Evolutionary conservation across 1,140 invertebrate genomes (phyloP), one percentile per base, ranked within the genome.

Genomic region (Tetragnatha versicolor): DNA sequence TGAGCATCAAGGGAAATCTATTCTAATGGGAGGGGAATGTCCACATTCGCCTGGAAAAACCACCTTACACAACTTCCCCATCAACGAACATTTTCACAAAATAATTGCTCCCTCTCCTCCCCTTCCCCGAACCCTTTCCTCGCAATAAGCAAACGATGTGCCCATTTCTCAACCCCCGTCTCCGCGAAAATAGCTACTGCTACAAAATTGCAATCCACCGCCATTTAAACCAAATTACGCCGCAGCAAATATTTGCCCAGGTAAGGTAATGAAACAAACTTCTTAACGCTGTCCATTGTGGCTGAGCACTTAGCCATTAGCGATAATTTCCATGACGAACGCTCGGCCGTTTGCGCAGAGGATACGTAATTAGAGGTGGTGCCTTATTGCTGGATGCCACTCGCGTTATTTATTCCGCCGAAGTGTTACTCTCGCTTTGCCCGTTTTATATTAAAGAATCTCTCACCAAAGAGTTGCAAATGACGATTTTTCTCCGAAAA

Each of bases 271-370:
- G 60, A 20, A 25, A 5, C 10, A 27, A 45, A 45, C 42, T 45
- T 25, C n/a, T 10, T 39, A 63, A 9, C 3, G 6, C 25, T 63
- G 10, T 27, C 25, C n/a, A 25, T 6, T 25, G 37, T 6, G 37
- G 25, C 9, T 25, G 25, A 63, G 60, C 60, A 63, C 60, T 63
- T 63, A 63, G 60, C 33, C 60, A 63, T 63, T 63, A 63, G 60
- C 42, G 60, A 7, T 63, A 22, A 42, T 39, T 42, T 63, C 3
- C 45, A 33, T 33, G 14, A 58, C 10, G 31, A 14, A 33, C n/a
- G n/a, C 20, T 33, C 17, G 5, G 29, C 29, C 14, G 22, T 58
- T 33, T 33, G 29, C 17, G n/a, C 9, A n/a, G 29, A 7, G 27
- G 33, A 27, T 68, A 29, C 63, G 49, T 47, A 68, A 68, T 68